Evolutionary conservation across 2,113 vertebrate species (phyloP), one percentile per base, ranked within the genome.

Genomic region (Pseudolaguvia tuberculata): DNA sequence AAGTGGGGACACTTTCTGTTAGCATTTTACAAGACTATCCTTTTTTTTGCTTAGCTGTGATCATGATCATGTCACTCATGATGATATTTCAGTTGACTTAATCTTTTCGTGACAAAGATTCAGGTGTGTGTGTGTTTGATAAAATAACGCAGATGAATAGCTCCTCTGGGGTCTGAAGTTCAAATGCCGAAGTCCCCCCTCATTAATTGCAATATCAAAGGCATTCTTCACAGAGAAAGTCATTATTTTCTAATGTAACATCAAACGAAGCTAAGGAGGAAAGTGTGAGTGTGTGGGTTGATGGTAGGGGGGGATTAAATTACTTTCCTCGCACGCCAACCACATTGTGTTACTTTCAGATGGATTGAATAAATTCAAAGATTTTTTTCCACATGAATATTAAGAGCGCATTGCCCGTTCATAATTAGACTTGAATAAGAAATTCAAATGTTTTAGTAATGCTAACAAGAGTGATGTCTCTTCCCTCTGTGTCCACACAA

Each of bases 191-290:
- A 68, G 47, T 73, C 66, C 63, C 68, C 62, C 78, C 67, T 62
- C 62, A 61, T 78, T 79, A 79, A 81, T 75, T 81, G 77, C 67
- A 48, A 79, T 58, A 78, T 83, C 77, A 83, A 81, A 78, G 77
- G 29, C 75, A 35, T 78, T 79, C 65, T 72, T 73, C 47, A 35
- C 67, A 45, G 48, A 75, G 66, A 83, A 77, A 79, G 77, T 83
- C 74, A 81, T 83, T 79, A 78, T 81, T 83, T 79, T 81, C 74
- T 68, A 81, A 68, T 31, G 42, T 77, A 79, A 83, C 82, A 78
- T 79, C 71, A 78, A 79, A 79, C 71, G 51, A 53, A 59, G 70
- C 52, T 29, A 73, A 75, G 51, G 50, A 66, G 51, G 62, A 39
- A 39, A 61, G 57, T 61, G 63, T 50, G 62, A 10, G 31, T 61